A percentile compares a stretch with the other conserved stretches of the same genome.
phyloP scores from a whole-genome alignment of 2,888 invertebrate species.

The Linhomoeus sp. region DNA sequence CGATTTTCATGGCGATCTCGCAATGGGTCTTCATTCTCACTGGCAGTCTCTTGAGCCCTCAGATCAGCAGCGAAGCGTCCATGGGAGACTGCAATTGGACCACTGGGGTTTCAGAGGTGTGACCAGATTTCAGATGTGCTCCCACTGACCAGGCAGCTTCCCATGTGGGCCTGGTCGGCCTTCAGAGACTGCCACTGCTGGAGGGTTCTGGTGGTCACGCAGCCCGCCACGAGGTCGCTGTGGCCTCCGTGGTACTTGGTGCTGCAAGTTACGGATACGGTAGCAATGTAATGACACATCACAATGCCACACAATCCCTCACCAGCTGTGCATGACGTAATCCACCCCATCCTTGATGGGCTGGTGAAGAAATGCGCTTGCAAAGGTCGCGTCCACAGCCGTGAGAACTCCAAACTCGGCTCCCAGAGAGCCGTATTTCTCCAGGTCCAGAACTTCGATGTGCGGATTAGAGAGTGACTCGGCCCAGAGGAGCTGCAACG shows the following conservation, averaged over 20 bases:
- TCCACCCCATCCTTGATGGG: conserved; percentile 28
- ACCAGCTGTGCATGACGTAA: conserved; percentile 28
- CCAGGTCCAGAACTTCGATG: conserved; percentile 26
- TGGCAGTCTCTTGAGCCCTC: conserved; percentile 14
- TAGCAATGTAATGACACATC: too few species aligned
- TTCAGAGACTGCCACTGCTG: conserved; percentile 13
- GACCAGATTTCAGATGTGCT: background rate
- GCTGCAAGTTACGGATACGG: conserved; percentile 9
- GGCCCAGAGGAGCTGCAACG: conserved; percentile 24
- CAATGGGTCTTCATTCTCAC: conserved; percentile 12
- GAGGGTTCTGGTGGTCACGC: conserved; percentile 9
- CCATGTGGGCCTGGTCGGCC: background rate
- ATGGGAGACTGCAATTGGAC: conserved; percentile 5
- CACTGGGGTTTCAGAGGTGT: background rate
- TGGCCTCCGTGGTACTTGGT: conserved; percentile 33
- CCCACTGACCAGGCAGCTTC: background rate
- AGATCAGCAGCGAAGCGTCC: conserved; percentile 11
- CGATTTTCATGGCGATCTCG: conserved; percentile 10
- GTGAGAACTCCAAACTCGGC: conserved; percentile 11
- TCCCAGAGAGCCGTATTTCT: conserved; percentile 14
- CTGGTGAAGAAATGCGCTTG: conserved; percentile 25
- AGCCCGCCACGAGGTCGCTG: conserved; percentile 29
- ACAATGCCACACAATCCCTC: background rate
- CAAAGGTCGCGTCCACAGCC: conserved; percentile 30
- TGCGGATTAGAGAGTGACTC: conserved; percentile 31